Conservation (phyloP, 64 coral and sea anemone genomes). For the Pocillopora damicornis region DNA sequence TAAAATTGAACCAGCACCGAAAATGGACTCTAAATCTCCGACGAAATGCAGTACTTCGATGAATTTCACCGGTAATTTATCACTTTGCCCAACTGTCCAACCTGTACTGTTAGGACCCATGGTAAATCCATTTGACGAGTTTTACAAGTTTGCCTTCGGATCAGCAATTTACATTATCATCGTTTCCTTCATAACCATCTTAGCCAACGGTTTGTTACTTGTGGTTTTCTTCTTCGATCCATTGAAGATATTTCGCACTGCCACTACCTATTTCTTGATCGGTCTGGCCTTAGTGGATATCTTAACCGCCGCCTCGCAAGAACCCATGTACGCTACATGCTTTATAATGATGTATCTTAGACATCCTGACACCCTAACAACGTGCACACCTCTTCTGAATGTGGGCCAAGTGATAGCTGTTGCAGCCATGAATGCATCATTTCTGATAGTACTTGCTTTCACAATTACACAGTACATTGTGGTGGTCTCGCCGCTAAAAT, state of each 20-base stretch:
- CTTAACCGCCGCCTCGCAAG: not conserved
- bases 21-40: not conserved
- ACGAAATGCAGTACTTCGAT: not conserved
- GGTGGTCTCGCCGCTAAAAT: constrained; percentile 20
- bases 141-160: not conserved
- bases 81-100: not conserved
- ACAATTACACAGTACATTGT: constrained; percentile 28
- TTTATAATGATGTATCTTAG: not conserved
- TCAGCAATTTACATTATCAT: constrained; percentile 6
- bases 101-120: not conserved
- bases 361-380: not conserved
- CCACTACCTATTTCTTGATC: not conserved
- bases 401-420: not conserved
- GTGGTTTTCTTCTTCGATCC: constrained; percentile 9
- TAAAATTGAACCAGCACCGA: not conserved
- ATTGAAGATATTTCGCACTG: not conserved
- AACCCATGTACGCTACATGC: not conserved
- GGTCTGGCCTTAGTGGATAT: not conserved
- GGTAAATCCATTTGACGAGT: not conserved
- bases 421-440: constrained; percentile 11
- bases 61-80: not conserved
- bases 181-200: not conserved
- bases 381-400: not conserved
- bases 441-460: constrained; percentile 26
- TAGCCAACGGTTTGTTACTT: not conserved